Evolutionary conservation across 2,888 invertebrate species (phyloP).

Genomic region (Platynereis dumerilii): DNA sequence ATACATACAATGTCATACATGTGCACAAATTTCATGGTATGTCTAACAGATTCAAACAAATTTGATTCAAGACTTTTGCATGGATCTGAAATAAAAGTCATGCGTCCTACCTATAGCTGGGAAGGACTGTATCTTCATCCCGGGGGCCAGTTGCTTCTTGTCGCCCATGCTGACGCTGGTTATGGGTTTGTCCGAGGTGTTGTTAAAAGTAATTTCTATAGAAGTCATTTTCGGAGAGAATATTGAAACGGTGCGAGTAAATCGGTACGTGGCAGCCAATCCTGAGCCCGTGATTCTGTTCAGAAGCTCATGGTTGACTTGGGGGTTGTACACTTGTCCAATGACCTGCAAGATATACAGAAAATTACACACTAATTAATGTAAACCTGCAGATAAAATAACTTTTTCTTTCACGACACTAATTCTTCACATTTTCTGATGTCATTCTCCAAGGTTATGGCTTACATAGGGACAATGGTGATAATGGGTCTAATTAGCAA

Average conservation of each 20-base stretch:
- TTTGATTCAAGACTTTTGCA: no score
- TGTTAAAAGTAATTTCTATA: constrained; percentile 80
- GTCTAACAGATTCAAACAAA: no score
- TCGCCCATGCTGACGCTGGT: constrained; percentile 74
- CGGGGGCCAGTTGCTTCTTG: constrained; percentile 77
- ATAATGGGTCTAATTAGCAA: no score
- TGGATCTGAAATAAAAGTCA: no score
- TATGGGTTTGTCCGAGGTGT: constrained; percentile 73
- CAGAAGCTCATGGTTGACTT: constrained; percentile 50
- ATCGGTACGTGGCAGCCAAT: constrained; percentile 63
- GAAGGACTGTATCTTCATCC: constrained; percentile 79
- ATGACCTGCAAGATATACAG: constrained; percentile 27
- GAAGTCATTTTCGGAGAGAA: constrained; percentile 83
- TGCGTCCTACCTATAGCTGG: constrained; percentile 71
- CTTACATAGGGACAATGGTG: no score
- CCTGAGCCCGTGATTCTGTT: constrained; percentile 64
- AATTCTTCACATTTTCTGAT: no score
- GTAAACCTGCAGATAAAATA: no score
- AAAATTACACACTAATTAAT: background rate
- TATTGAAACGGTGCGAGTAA: constrained; percentile 65
- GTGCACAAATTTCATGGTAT: no score
- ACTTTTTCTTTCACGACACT: no score
- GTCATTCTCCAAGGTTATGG: no score
- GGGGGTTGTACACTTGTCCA: constrained; percentile 30
- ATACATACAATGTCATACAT: no score